Conservation (phyloP, 1,140 invertebrate genomes). For the Holotrichia oblita region DNA sequence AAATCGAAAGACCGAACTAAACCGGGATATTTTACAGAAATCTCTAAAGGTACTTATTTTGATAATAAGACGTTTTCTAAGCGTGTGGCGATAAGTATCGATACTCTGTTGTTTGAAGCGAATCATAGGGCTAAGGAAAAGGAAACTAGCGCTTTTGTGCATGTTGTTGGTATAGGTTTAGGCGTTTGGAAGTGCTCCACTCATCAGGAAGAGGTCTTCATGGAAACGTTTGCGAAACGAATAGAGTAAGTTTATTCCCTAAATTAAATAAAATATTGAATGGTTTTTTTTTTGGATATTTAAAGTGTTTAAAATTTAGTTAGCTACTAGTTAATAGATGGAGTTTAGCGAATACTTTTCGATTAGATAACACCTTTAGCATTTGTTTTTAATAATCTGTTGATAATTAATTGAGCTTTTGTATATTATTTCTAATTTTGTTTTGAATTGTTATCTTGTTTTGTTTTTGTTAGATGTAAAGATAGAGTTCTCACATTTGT, state of each 20-base stretch:
- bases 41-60: constrained; percentile 49
- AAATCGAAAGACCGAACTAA: constrained; percentile 42
- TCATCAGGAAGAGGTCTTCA: constrained; percentile 63
- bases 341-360: no score
- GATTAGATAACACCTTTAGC: no score
- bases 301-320: no score
- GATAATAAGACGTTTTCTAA: constrained; percentile 56
- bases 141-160: constrained; percentile 54
- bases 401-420: no score
- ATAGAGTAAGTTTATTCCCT: constrained; percentile 51
- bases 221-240: constrained; percentile 62
- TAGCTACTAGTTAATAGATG: no score
- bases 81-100: constrained; percentile 54
- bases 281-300: no score
- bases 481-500: no score
- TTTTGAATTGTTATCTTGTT: no score
- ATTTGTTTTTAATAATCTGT: no score
- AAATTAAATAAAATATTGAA: neutral
- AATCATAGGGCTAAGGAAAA: constrained; percentile 52
- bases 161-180: constrained; percentile 63
- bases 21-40: constrained; percentile 39
- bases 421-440: no score
- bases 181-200: constrained; percentile 64
- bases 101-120: constrained; percentile 56
- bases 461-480: no score